Base-by-base conservation (phyloP, 92 coral and sea anemone genomes). In the Galaxea fascicularis region DNA sequence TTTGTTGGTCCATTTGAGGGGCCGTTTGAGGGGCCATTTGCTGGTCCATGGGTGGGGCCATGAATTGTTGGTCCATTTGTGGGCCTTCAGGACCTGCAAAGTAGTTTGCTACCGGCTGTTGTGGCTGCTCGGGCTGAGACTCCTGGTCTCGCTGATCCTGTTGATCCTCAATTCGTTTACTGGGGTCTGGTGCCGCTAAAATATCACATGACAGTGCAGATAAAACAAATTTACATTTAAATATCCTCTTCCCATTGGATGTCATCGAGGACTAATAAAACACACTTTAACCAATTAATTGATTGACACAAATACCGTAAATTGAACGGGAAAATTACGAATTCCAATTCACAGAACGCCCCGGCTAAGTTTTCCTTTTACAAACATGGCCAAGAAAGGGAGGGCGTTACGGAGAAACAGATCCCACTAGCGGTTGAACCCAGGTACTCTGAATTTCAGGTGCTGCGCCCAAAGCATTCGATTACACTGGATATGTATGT, bases 151-250 rank as follows among this genome's bases (percentile, higher is more conserved):
- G 82, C 41, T 49, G 65, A 30, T 57, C 74, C 59, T 79, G 83
- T 65, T 71, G 78, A 39, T 69, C 85, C 8, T 63, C 59, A 56
- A 73, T 70, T 10, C 88, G 88, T 89, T 65, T 89, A 60, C 71
- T 83, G 21, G 71, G 74, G 54, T 86, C 67, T 13, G 85, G 89
- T 29, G 89, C 83, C 71, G 89, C 89, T 85, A 78, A 44, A 77
- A 35, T 59, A 44, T 8, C 5, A 21, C 29, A 27, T 1, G 46
- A 78, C 18, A 27, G 31, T 27, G 10, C 15, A 31, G 46, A 31
- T 10, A 16, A 52, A 18, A 35, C 54, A 21, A 60, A 60, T 21
- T 24, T 60, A 28, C 24, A 60, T 7, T 39, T 22, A 49, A 10
- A 6, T 35, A 35, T 35, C 41, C 41, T 35, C 6, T 35, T 6